Evolutionary conservation across 2,888 invertebrate species (phyloP).

Genomic region (Trachelus tabidus): DNA sequence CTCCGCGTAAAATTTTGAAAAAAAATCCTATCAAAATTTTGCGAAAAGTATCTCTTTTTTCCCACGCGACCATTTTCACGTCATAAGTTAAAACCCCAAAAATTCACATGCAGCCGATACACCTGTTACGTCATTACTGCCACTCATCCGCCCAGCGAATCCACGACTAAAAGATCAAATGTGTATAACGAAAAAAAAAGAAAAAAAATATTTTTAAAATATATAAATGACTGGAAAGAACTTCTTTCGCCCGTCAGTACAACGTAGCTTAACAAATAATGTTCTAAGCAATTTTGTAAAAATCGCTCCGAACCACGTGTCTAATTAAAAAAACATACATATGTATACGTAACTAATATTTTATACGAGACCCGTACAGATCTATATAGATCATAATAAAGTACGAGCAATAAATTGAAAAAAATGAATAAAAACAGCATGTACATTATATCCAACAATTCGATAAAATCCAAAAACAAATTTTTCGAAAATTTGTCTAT

Average conservation of each 20-base stretch:
- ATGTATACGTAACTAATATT: not conserved
- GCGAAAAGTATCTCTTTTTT: not conserved
- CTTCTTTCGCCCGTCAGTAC: not conserved
- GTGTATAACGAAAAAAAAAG: not conserved
- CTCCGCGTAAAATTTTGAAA: not conserved
- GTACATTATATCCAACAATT: too few species aligned
- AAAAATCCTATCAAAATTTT: not conserved
- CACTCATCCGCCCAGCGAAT: not conserved
- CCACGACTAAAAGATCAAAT: not conserved
- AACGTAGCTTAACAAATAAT: not conserved
- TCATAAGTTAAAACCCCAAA: not conserved
- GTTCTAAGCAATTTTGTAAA: not conserved
- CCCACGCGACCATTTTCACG: conserved; percentile 1
- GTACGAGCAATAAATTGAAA: not conserved
- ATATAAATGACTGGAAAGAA: conserved; percentile 7
- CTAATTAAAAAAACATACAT: not conserved
- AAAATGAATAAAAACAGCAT: too few species aligned
- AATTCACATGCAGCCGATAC: not conserved
- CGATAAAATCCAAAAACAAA: not conserved
- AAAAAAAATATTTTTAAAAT: conserved; percentile 7
- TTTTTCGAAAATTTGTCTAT: not conserved
- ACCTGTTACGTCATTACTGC: not conserved
- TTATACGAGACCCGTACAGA: not conserved
- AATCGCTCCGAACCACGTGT: too few species aligned
- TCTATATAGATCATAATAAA: not conserved